Evolutionary conservation across 2,888 invertebrate genomes (phyloP).

Genomic region (Leptinotarsa juncta): DNA sequence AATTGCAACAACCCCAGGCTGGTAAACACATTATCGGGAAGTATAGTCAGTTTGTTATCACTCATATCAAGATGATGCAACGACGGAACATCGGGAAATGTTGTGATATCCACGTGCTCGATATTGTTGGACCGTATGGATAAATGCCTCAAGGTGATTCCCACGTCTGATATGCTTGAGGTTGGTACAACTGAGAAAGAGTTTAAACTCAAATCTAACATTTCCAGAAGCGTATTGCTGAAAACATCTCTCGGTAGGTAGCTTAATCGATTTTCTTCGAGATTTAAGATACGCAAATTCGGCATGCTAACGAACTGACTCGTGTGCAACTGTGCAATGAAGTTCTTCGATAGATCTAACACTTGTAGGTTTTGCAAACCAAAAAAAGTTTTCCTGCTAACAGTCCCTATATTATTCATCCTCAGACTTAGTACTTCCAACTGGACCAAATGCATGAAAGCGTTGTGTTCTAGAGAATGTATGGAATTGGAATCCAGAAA

Average conservation of each 20-base stretch:
- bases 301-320: constrained; percentile 84
- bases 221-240: constrained; percentile 82
- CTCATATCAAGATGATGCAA: constrained; percentile 82
- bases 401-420: constrained; percentile 77
- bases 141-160: constrained; percentile 81
- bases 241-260: constrained; percentile 83
- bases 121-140: constrained; percentile 84
- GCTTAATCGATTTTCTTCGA: constrained; percentile 79
- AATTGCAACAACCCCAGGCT: constrained; percentile 82
- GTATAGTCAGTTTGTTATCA: constrained; percentile 82
- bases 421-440: constrained; percentile 81
- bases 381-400: constrained; percentile 82
- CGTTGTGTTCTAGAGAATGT: constrained; percentile 76
- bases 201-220: constrained; percentile 83
- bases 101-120: constrained; percentile 88
- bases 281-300: constrained; percentile 78
- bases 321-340: constrained; percentile 79
- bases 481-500: constrained; percentile 82
- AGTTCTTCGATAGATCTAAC: constrained; percentile 82
- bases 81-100: constrained; percentile 86
- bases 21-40: constrained; percentile 90
- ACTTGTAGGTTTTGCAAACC: constrained; percentile 81
- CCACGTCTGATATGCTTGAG: constrained; percentile 81
- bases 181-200: constrained; percentile 84
- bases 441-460: constrained; percentile 77